A percentile compares a stretch with the other conserved stretches of the same genome.
These are phyloP conservation scores for Arvicola amphibius DNA, from an alignment of 2,797 vertebrate genomes.

Conservation along the genomic window DNA sequence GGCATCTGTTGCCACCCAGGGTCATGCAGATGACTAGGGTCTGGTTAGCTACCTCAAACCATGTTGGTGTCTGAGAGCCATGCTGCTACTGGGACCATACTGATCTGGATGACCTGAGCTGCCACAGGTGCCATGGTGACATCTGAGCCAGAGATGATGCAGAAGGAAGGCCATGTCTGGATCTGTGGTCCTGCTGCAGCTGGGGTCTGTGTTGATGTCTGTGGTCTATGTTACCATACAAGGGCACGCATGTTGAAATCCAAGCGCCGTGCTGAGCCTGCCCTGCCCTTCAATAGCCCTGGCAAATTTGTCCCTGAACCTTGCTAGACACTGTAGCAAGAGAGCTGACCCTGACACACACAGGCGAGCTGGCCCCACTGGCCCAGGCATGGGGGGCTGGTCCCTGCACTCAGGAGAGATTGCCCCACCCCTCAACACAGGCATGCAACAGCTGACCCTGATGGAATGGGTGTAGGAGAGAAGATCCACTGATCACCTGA, in stretches of 20 bases:
- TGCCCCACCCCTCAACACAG: not conserved
- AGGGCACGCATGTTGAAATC: not conserved
- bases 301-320: not conserved
- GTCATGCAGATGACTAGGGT: not conserved
- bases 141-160: fast-evolving
- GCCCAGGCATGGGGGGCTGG: fast-evolving
- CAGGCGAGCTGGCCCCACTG: not conserved
- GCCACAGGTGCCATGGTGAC: not conserved
- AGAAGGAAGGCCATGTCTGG: not conserved
- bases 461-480: too few relatives aligned
- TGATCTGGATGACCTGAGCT: not conserved
- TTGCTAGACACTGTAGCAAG: too few relatives aligned
- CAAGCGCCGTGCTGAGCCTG: fast-evolving
- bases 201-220: not conserved
- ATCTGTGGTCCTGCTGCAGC: not conserved
- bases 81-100: not conserved
- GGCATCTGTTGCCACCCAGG: not conserved
- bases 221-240: not conserved
- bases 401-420: not conserved
- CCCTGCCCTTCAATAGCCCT: not conserved
- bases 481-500: too few relatives aligned
- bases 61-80: not conserved
- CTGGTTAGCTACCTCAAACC: not conserved
- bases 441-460: too few relatives aligned
- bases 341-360: not conserved